Conservation (phyloP, 2,113 vertebrate species). For the Leptosomus discolor region DNA sequence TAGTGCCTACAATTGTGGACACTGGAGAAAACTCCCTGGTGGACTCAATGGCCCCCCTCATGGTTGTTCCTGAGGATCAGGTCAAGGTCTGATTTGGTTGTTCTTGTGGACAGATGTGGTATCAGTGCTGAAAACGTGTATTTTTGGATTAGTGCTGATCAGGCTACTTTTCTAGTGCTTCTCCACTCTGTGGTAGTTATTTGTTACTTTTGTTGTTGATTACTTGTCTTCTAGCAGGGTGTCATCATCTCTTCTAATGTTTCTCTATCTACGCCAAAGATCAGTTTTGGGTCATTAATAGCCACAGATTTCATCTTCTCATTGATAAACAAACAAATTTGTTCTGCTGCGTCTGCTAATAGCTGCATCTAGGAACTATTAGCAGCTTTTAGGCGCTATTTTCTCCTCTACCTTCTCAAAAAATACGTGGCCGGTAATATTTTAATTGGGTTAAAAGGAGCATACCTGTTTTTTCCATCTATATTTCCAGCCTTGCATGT, state of each 20-base stretch:
- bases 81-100: background rate
- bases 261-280: slow-evolving; percentile 8
- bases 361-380: slow-evolving; percentile 51
- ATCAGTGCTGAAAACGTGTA: background rate
- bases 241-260: slow-evolving; percentile 45
- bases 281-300: slow-evolving; percentile 59
- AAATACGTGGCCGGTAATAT: background rate
- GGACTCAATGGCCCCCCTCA: background rate
- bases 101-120: background rate
- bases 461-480: background rate
- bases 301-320: slow-evolving; percentile 39
- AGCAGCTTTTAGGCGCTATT: slow-evolving; percentile 46
- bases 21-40: background rate
- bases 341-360: slow-evolving; percentile 37
- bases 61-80: background rate
- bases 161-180: background rate
- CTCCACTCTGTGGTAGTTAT: background rate
- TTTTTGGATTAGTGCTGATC: slow-evolving; percentile 36
- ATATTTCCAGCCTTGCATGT: slow-evolving; percentile 8
- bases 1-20: background rate
- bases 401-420: slow-evolving; percentile 34
- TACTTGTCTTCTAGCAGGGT: background rate
- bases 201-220: slow-evolving; percentile 25
- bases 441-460: background rate
- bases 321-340: slow-evolving; percentile 62